Base-by-base conservation (phyloP, 2,113 vertebrate genomes). In the Elephantulus edwardii region DNA sequence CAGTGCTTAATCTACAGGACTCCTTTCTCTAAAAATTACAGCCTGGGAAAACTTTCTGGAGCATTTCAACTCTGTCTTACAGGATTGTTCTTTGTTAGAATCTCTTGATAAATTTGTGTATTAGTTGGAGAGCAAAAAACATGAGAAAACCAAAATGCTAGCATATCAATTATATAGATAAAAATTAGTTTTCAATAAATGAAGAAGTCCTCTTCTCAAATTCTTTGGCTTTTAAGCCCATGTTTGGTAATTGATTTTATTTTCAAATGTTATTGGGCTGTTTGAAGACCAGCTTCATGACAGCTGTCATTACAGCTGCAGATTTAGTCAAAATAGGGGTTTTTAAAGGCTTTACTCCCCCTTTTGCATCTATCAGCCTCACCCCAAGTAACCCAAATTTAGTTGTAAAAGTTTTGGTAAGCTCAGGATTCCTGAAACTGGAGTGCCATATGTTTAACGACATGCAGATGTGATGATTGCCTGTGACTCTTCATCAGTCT, bases 271-370 rank as follows among this genome's bases (percentile, higher is more conserved):
- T 86, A 90, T 88, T 90, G 79, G 48, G 54, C 35, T 56, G 75
- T 95, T 94, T 26, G 2, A 94, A 94, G 68, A 92, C 94, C 86
- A 94, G 68, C 72, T 90, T 92, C n/a, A 92, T 76, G 95, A 91
- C 90, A 94, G 86, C 93, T 95, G 92, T 90, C 90, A 83, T 93
- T n/a, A 90, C 90, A 96, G 93, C 94, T 96, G 86, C 91, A 89
- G 60, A 82, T 81, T 91, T 95, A 96, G 95, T 95, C 88, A 95
- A 96, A 96, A 88, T 84, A 94, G 83, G 62, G 60, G 48, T 50
- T 93, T 92, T 94, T 88, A 88, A 95, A 89, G 48, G 22, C 66
- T 68, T 89, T 72, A 77, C 62, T 92, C 40, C 28, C n/a, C 35
- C 80, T 95, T 95, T 93, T 2, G 11, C 13, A 81, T 88, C 83